Percentiles rank a stretch among this genome's conserved stretches.
phyloP scores from a whole-genome alignment of 2,888 invertebrate genomes.

The Rhyacophila evoluta region DNA sequence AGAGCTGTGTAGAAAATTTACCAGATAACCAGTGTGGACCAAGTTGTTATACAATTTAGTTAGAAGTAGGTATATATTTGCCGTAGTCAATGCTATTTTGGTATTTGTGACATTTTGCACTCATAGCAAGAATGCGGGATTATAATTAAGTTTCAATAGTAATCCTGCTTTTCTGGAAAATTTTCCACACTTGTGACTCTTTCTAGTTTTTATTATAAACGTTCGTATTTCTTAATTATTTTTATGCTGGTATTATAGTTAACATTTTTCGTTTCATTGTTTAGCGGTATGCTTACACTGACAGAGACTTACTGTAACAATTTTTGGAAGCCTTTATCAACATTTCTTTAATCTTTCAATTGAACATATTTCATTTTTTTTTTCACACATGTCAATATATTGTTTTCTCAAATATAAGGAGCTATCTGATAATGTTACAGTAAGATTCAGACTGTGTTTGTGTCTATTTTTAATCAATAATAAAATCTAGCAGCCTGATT shows the following conservation, averaged over 20 bases:
- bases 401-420: too few species aligned
- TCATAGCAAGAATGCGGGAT: background rate
- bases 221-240: background rate
- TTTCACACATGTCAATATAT: too few species aligned
- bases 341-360: too few species aligned
- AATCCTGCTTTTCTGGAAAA: conserved; percentile 1
- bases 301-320: background rate
- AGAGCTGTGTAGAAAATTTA: conserved; percentile 15
- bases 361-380: too few species aligned
- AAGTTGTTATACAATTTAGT: background rate
- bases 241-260: background rate
- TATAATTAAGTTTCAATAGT: background rate
- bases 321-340: too few species aligned
- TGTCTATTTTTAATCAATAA: background rate
- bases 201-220: background rate
- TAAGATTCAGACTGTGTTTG: background rate
- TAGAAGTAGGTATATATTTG: background rate
- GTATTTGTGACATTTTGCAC: conserved; percentile 1
- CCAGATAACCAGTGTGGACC: conserved; percentile 4
- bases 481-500: background rate
- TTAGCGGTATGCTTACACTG: background rate
- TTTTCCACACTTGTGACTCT: background rate
- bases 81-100: background rate
- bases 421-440: too few species aligned
- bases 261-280: conserved; percentile 1